A percentile compares a stretch with the other conserved stretches of the same genome.
phyloP scores from a whole-genome alignment of 2,113 vertebrate genomes.

The Hippocampus comes region DNA sequence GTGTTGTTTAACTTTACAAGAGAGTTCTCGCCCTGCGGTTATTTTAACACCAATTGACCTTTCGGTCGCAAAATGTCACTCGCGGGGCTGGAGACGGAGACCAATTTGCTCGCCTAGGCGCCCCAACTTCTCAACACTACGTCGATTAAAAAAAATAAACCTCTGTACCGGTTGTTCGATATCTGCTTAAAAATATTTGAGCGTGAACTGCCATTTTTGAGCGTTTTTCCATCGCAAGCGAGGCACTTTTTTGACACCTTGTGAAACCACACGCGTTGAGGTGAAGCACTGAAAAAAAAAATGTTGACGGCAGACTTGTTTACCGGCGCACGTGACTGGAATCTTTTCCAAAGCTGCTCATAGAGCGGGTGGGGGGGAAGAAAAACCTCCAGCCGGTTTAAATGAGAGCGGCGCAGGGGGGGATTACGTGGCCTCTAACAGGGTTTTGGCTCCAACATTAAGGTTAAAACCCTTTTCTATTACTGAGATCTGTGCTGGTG shows the following conservation, averaged over 20 bases:
- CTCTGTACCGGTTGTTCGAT: too few species aligned
- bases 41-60: constrained; percentile 9
- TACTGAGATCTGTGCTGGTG: constrained; percentile 72
- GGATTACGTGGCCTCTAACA: constrained; percentile 77
- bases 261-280: not conserved
- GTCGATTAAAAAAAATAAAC: too few species aligned
- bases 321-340: constrained; percentile 18
- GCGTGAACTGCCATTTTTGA: not conserved
- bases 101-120: too few species aligned
- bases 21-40: not conserved
- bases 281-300: not conserved
- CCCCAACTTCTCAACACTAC: too few species aligned
- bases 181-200: too few species aligned
- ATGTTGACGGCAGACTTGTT: constrained; percentile 5
- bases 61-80: constrained; percentile 11
- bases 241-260: not conserved
- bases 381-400: constrained; percentile 48
- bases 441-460: constrained; percentile 78
- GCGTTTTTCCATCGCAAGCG: not conserved
- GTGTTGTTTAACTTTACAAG: not conserved
- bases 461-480: constrained; percentile 82
- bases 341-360: constrained; percentile 36
- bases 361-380: not conserved
- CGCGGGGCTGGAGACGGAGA: not conserved
- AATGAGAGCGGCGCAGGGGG: constrained; percentile 65